phyloP scores from a whole-genome alignment of 2,888 invertebrate species.

The Neuroscelio doddi region DNA sequence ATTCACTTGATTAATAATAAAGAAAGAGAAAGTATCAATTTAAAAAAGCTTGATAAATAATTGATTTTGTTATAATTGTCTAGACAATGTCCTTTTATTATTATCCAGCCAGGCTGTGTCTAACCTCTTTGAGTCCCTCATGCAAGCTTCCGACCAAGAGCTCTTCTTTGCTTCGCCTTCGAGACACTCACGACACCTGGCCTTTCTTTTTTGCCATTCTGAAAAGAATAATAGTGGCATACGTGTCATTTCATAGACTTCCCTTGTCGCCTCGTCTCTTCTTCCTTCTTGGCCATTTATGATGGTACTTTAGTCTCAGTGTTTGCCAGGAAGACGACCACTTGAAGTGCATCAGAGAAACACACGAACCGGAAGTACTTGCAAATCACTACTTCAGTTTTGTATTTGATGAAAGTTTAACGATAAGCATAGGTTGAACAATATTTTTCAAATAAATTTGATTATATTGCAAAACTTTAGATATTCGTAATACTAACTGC shows the following conservation, averaged over 20 bases:
- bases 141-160: slow-evolving; percentile 16
- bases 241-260: slow-evolving; percentile 46
- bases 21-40: too few relatives aligned
- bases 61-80: slow-evolving; percentile 33
- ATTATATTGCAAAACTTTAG: background rate
- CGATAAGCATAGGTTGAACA: background rate
- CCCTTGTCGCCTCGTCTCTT: slow-evolving; percentile 27
- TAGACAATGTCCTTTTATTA: slow-evolving; percentile 25
- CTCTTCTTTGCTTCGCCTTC: slow-evolving; percentile 28
- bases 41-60: too few relatives aligned
- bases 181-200: slow-evolving; percentile 36
- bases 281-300: slow-evolving; percentile 42
- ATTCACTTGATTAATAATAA: too few relatives aligned
- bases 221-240: slow-evolving; percentile 40
- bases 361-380: slow-evolving; percentile 42
- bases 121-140: slow-evolving; percentile 22
- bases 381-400: slow-evolving; percentile 36
- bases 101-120: slow-evolving; percentile 11
- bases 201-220: slow-evolving; percentile 39
- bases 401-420: slow-evolving; percentile 25
- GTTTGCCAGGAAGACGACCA: slow-evolving; percentile 39
- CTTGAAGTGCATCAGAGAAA: slow-evolving; percentile 37
- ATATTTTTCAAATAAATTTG: background rate
- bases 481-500: too few relatives aligned
- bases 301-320: slow-evolving; percentile 39